Evolutionary conservation across 1,140 invertebrate genomes (phyloP).

Genomic region (Cardiocondyla obscurior): DNA sequence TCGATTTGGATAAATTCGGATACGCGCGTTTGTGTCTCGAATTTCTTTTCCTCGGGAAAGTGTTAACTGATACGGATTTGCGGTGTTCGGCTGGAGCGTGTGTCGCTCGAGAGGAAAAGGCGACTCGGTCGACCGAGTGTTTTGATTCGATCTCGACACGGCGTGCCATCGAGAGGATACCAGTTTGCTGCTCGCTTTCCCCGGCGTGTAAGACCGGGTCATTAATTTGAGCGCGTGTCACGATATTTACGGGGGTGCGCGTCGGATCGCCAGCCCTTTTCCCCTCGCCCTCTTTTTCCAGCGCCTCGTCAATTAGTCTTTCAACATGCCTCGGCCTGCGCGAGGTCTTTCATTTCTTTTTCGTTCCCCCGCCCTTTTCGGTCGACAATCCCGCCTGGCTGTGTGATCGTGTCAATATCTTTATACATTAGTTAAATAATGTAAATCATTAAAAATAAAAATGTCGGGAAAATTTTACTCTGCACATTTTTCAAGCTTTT

Average conservation of each 20-base stretch:
- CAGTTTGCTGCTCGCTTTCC: conserved; percentile 69
- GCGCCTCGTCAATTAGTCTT: conserved; percentile 73
- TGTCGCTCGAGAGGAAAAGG: conserved; percentile 49
- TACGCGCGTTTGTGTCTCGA: not conserved
- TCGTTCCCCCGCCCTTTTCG: conserved; percentile 39
- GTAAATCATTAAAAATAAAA: not conserved
- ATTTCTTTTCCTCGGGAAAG: not conserved
- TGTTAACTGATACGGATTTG: conserved; percentile 29
- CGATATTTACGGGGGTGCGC: conserved; percentile 73
- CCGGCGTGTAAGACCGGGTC: conserved; percentile 41
- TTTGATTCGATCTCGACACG: conserved; percentile 49
- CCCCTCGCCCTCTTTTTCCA: conserved; percentile 11
- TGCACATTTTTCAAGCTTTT: not conserved
- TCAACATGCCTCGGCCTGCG: conserved; percentile 52
- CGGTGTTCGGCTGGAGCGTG: conserved; percentile 4
- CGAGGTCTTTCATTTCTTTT: conserved; percentile 12
- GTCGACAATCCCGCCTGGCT: conserved; percentile 8
- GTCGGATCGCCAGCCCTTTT: conserved; percentile 39
- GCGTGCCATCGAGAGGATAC: conserved; percentile 50
- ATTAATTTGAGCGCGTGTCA: conserved; percentile 75
- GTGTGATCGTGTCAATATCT: not conserved
- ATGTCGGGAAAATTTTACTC: not conserved
- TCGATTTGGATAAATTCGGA: too few species aligned
- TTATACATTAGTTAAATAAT: not conserved
- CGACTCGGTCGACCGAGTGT: conserved; percentile 22